Conservation (phyloP, 2,797 vertebrate species). For the Borostomias antarcticus region DNA sequence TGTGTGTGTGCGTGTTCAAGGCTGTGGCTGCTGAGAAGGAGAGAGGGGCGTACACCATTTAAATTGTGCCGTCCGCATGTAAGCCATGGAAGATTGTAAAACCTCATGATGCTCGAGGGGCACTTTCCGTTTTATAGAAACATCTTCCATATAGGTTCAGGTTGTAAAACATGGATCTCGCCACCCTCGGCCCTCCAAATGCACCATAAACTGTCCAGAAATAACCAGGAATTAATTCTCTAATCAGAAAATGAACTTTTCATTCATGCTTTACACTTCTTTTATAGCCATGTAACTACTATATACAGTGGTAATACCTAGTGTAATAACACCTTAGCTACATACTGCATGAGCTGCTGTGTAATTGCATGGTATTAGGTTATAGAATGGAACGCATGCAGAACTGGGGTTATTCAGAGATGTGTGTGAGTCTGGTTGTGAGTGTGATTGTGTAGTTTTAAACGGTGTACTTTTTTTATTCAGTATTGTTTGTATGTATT, state of each 20-base stretch:
- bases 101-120: slow-evolving; percentile 67
- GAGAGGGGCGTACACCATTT: slow-evolving; percentile 41
- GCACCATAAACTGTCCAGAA: slow-evolving; percentile 54
- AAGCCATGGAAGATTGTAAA: slow-evolving; percentile 67
- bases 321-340: too few relatives aligned
- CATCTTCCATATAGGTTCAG: slow-evolving; percentile 64
- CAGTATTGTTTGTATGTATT: too few relatives aligned
- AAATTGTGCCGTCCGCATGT: slow-evolving; percentile 51
- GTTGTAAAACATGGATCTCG: slow-evolving; percentile 66
- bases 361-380: not conserved
- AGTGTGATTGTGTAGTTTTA: too few relatives aligned
- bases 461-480: too few relatives aligned
- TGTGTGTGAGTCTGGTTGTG: too few relatives aligned
- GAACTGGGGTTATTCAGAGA: too few relatives aligned
- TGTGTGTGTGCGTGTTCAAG: not conserved
- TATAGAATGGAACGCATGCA: not conserved
- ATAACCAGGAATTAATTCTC: too few relatives aligned
- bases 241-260: too few relatives aligned
- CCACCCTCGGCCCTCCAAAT: slow-evolving; percentile 54
- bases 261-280: too few relatives aligned
- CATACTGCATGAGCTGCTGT: too few relatives aligned
- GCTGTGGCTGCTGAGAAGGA: not conserved
- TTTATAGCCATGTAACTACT: too few relatives aligned
- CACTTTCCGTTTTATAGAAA: slow-evolving; percentile 68
- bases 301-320: too few relatives aligned